Evolutionary conservation across 2,113 vertebrate species (phyloP).

Genomic region (Corapipo altera): DNA sequence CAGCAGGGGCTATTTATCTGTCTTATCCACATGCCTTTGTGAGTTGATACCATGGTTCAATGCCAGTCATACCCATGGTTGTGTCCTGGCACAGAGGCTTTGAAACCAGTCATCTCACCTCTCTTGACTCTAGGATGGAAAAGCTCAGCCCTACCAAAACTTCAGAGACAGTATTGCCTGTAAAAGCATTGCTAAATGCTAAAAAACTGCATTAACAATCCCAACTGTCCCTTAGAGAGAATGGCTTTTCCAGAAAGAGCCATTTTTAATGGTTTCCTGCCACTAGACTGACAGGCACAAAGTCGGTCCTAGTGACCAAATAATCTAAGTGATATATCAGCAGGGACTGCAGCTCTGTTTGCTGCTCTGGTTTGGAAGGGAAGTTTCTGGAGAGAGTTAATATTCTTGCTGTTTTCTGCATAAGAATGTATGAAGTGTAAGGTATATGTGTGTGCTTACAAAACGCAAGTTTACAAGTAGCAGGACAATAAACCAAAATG

Average conservation of each 20-base stretch:
- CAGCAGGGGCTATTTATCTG: not conserved
- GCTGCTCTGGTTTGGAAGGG: not conserved
- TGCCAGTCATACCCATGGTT: not conserved
- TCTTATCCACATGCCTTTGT: not conserved
- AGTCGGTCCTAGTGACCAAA: not conserved
- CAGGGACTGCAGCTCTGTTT: not conserved
- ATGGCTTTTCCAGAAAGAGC: not conserved
- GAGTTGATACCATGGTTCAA: rapidly evolving
- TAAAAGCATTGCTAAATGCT: not conserved
- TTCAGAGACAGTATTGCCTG: not conserved
- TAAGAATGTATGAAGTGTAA: not conserved
- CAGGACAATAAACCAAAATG: not conserved
- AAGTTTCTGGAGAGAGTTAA: not conserved
- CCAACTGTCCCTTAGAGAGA: not conserved
- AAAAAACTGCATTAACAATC: not conserved
- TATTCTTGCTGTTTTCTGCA: not conserved
- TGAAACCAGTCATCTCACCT: not conserved
- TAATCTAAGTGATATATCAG: not conserved
- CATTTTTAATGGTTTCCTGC: not conserved
- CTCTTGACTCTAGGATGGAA: not conserved
- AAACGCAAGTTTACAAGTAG: not conserved
- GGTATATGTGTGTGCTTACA: not conserved
- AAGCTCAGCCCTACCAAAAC: not conserved
- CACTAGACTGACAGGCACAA: not conserved
- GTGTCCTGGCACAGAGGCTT: not conserved